These are phyloP conservation scores for Hedya salicella DNA, from an alignment of 2,888 invertebrate genomes.

Conservation along the genomic window DNA sequence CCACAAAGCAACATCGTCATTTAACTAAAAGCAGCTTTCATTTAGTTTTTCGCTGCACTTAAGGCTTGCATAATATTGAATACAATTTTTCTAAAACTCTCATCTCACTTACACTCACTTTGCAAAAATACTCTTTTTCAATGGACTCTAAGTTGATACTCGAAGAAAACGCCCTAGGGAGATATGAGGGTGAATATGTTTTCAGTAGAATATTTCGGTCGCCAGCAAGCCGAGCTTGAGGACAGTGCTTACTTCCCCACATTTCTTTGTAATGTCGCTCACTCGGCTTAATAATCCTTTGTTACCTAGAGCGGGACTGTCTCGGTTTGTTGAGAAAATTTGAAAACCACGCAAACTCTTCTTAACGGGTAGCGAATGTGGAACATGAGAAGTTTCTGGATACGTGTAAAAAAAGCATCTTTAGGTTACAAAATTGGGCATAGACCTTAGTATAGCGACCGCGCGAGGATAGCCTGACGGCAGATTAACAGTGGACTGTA, in stretches of 20 bases:
- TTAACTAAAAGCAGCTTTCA: constrained; percentile 42
- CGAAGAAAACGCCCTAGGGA: background rate
- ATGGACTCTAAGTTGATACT: background rate
- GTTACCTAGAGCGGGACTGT: constrained; percentile 40
- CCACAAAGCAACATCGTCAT: constrained; percentile 35
- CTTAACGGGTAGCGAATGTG: constrained; percentile 33
- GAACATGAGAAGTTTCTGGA: constrained; percentile 2
- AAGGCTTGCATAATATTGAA: constrained; percentile 29
- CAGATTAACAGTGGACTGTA: too few relatives aligned
- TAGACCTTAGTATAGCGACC: too few relatives aligned
- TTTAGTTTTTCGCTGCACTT: constrained; percentile 42
- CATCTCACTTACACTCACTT: background rate
- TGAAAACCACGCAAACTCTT: constrained; percentile 42
- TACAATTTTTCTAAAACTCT: background rate
- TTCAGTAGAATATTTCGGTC: constrained; percentile 31
- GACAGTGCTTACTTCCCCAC: constrained; percentile 33
- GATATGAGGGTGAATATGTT: background rate
- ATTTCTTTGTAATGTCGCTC: constrained; percentile 44
- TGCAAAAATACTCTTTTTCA: background rate
- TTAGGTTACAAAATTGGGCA: too few relatives aligned
- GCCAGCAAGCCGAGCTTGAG: constrained; percentile 31
- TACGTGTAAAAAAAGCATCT: background rate
- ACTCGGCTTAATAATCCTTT: constrained; percentile 45
- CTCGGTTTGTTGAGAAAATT: constrained; percentile 42
- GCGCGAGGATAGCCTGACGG: too few relatives aligned